Evolutionary conservation across 2,888 invertebrate species (phyloP), one percentile per base, ranked within the genome.

Genomic region (Lapara coniferarum): DNA sequence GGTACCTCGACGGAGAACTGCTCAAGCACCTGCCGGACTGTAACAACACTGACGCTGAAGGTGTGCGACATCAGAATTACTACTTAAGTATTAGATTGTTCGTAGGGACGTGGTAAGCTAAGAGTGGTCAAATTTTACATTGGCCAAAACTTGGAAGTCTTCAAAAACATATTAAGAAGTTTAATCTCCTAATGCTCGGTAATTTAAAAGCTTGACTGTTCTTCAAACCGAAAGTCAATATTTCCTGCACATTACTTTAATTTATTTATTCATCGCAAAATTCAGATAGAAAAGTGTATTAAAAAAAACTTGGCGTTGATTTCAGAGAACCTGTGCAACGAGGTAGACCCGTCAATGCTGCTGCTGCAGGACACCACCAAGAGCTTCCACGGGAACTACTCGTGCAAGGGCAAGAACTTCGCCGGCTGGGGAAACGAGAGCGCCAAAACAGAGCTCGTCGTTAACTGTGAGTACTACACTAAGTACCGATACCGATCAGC

Each of bases 351-450:
- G 0, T 97, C 97, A 76, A 96, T 97, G 92, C 93, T 98, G 81
- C 94, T 97, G 51, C 95, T 98, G 46, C 97, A 97, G 80, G 96
- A 96, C 76, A 97, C 98, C n/a, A 97, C 96, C 6, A 96, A 98
- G 84, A 96, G 96, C 70, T 98, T 98, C 89, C 97, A 98, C 80
- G 98, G 98, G 44, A 98, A 98, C 91, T 99, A 98, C 91, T 97
- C 98, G 0, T 99, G 99, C 86, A 96, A 97, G 81, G 98, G 98
- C 16, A 96, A 95, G 87, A 98, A 98, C 90, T 95, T 95, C 14
- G 98, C 98, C 12, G 98, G 98, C 10, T 98, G 98, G 97, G 98
- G 98, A 57, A 95, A 95, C 53, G 95, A 95, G 76, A 98, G 98
- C 51, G 94, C 95, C 55, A 96, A 96, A 72, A 96, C 96, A 44